A percentile compares a stretch with the other conserved stretches of the same genome.
Conservation (phyloP, 2,888 invertebrate genomes). For the Eilema griseolum region DNA sequence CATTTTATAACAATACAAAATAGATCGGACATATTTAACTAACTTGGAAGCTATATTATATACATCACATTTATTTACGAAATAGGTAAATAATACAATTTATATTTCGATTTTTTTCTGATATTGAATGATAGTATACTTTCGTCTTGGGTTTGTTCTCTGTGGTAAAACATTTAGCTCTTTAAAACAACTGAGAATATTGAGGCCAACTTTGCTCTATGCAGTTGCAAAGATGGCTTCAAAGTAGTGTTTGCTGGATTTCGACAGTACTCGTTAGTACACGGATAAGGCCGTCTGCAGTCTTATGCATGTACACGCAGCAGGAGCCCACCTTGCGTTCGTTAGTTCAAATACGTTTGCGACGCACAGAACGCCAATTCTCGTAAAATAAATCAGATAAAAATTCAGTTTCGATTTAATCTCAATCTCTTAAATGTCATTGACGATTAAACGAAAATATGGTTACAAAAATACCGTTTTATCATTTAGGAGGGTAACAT, state of each 20-base stretch:
- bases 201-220: constrained; percentile 60
- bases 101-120: neutral
- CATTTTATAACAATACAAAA: neutral
- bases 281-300: neutral
- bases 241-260: constrained; percentile 18
- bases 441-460: too few species aligned
- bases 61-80: neutral
- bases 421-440: too few species aligned
- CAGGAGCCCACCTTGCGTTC: too few species aligned
- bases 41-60: neutral
- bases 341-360: too few species aligned
- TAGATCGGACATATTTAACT: neutral
- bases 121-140: constrained; percentile 4
- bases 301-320: neutral
- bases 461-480: too few species aligned
- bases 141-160: constrained; percentile 63
- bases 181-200: constrained; percentile 43
- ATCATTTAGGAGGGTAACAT: too few species aligned
- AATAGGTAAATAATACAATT: neutral
- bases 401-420: too few species aligned
- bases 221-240: constrained; percentile 63
- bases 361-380: too few species aligned
- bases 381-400: too few species aligned
- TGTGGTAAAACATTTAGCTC: constrained; percentile 36
- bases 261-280: constrained; percentile 12